Evolutionary conservation across 2,797 vertebrate species (phyloP), one percentile per base, ranked within the genome.

Genomic region (Loriculus beryllinus): DNA sequence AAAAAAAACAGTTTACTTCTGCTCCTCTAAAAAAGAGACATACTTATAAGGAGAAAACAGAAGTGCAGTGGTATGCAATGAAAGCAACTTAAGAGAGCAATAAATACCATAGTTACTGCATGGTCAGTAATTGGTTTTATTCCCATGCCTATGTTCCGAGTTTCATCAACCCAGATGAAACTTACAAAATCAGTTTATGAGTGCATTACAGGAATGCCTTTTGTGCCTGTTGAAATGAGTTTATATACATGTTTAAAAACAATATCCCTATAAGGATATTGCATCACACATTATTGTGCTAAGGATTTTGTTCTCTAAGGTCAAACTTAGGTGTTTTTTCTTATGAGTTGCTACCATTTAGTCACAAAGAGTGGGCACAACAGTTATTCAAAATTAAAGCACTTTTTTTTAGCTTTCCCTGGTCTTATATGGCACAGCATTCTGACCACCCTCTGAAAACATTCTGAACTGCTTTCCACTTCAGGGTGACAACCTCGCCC

Each of bases 1-100:
- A 93, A 93, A 88, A 88, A 92, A 83, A 1, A 26, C 91, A 90
- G 21, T 72, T 86, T 92, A 84, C 31, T 92, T 48, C 54, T 79
- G 31, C 75, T 90, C 37, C 49, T 92, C 37, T 92, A 23, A 81
- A 91, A 65, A 86, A 67, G 39, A 54, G 19, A 42, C 35, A 49
- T 48, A 63, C 25, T 82, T 70, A 60, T 49, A 92, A 80, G 48
- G 39, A 70, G 31, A 93, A 91, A 82, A 79, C 31, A 65, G 39
- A 62, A 90, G 8, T 52, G 8, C 19, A 83, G 16, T 54, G 69
- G 26, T 52, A 86, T 43, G 74, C 25, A 75, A 71, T 67, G 82
- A 91, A 93, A 76, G 7, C 59, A 79, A 62, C 8, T 56, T 91
- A 65, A 86, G 51, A 45, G 48, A 82, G 49, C 5, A 77, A 63